These are phyloP conservation scores for Rotaria magnacalcarata DNA, from an alignment of 2,888 invertebrate species.

Conservation along the genomic window DNA sequence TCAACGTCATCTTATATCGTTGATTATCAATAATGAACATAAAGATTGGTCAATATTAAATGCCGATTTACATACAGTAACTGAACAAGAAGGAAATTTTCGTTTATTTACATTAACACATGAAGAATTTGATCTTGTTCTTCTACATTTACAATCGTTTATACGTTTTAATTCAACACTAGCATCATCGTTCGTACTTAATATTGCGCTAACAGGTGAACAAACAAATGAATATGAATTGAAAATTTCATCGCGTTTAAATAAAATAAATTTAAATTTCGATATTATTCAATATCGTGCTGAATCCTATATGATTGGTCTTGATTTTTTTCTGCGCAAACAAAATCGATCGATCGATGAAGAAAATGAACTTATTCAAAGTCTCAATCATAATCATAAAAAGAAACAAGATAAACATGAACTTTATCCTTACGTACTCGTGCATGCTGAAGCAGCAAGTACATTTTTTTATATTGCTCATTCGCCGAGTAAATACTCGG, in stretches of 20 bases:
- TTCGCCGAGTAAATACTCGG: background rate
- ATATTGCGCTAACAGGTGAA: background rate
- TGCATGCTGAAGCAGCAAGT: background rate
- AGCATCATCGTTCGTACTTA: background rate
- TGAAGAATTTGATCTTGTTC: background rate
- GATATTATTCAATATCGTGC: conserved; percentile 19
- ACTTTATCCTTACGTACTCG: conserved; percentile 11
- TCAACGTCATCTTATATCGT: conserved; percentile 20
- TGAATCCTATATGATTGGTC: conserved; percentile 14
- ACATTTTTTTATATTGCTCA: conserved; percentile 23
- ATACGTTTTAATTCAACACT: background rate
- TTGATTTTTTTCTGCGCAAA: conserved; percentile 17
- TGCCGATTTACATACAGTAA: background rate
- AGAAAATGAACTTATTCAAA: background rate
- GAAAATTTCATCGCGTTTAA: background rate
- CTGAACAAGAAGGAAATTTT: background rate
- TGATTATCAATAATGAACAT: background rate
- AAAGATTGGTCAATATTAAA: conserved; percentile 16
- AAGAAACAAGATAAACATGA: background rate
- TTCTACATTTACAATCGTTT: conserved; percentile 18
- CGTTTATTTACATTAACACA: conserved; percentile 2
- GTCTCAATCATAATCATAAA: background rate
- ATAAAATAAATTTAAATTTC: conserved; percentile 25
- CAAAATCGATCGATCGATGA: background rate
- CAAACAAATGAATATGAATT: background rate